Evolutionary conservation across 2,113 vertebrate genomes (phyloP).

Genomic region (Leucopsar rothschildi): DNA sequence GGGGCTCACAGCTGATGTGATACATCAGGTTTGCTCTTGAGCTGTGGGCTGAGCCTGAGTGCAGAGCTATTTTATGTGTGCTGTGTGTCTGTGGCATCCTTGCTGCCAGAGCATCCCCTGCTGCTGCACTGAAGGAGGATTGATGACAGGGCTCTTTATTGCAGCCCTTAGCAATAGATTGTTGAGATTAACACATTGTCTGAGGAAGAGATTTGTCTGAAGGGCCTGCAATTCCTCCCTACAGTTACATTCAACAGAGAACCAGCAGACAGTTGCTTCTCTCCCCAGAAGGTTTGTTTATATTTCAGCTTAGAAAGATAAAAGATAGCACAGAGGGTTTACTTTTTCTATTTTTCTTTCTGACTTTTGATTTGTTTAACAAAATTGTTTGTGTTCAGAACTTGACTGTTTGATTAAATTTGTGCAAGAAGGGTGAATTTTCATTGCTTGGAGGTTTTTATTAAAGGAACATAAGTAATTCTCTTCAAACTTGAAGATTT

Average conservation of each 20-base stretch:
- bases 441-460: neutral
- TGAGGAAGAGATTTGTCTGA: neutral
- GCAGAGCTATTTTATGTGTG: neutral
- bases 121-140: neutral
- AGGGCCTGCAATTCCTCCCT: neutral
- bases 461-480: neutral
- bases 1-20: neutral
- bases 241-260: neutral
- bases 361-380: neutral
- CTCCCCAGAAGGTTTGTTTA: neutral
- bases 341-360: neutral
- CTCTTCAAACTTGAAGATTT: neutral
- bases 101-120: neutral
- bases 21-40: rapidly evolving
- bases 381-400: neutral
- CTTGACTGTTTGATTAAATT: neutral
- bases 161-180: neutral
- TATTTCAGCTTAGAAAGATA: neutral
- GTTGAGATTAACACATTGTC: neutral
- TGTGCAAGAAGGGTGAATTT: neutral
- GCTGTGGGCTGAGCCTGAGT: neutral
- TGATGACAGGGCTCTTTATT: neutral
- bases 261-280: neutral
- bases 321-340: neutral
- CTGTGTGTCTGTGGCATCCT: neutral